Evolutionary conservation across 1,140 invertebrate genomes (phyloP).

Genomic region (Drosophila quadrilineata): DNA sequence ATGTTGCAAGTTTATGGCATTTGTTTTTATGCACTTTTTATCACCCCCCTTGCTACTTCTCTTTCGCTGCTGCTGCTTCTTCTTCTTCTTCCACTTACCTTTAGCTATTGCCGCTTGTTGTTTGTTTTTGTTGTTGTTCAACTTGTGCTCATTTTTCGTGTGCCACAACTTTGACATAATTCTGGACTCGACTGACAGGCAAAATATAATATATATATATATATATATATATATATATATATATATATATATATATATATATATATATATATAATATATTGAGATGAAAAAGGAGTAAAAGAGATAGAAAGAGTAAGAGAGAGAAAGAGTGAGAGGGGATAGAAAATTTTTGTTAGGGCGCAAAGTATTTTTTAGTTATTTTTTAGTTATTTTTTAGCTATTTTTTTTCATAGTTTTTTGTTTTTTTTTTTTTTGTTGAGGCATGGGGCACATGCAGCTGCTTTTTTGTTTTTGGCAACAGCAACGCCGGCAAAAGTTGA

Average conservation of each 20-base stretch:
- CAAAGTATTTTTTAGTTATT: too few species aligned
- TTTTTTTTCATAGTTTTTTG: slow-evolving; percentile 40
- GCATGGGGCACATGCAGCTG: too few species aligned
- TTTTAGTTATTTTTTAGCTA: slow-evolving; percentile 62
- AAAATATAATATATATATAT: slow-evolving; percentile 30
- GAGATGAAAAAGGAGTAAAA: too few species aligned
- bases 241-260: slow-evolving; percentile 8
- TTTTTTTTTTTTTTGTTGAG: slow-evolving; percentile 25
- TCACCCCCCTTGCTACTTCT: slow-evolving; percentile 28
- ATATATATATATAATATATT: too few species aligned
- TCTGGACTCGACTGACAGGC: slow-evolving; percentile 62
- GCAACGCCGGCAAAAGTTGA: slow-evolving; percentile 76
- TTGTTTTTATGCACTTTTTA: slow-evolving; percentile 67
- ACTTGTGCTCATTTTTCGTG: slow-evolving; percentile 36
- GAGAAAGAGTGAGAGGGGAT: slow-evolving; percentile 35
- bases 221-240: slow-evolving; percentile 28
- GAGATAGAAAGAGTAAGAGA: too few species aligned
- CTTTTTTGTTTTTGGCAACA: slow-evolving; percentile 41
- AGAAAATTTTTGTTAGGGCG: too few species aligned
- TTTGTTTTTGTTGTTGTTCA: too few species aligned
- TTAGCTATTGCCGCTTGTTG: background rate
- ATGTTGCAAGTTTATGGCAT: slow-evolving; percentile 62
- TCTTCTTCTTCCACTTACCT: background rate
- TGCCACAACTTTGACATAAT: slow-evolving; percentile 75
- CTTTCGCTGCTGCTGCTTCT: background rate